Base-by-base conservation (phyloP, 2,888 invertebrate genomes). In the Himalopsyche tibetana region DNA sequence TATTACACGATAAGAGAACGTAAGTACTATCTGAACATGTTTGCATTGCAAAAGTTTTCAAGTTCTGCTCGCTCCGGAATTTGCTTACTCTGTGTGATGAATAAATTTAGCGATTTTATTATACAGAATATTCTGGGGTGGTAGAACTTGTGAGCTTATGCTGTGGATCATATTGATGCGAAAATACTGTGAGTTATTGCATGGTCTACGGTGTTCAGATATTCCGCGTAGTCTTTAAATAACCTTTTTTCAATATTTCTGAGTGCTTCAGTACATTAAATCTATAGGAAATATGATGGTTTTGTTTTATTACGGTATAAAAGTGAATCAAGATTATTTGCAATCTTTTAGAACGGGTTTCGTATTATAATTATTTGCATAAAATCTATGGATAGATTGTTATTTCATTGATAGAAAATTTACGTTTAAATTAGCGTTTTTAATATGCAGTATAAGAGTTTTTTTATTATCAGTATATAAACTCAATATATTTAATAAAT, bases 61-160 rank as follows among this genome's bases (percentile, higher is more conserved):
- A 63, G 63, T 19, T 63, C 63, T 63, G 63, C 63, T 28, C 11
- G n/a, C 19, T 63, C 11, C 63, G 19, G 28, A 19, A 63, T 63
- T n/a, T 63, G 63, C 19, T 63, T 63, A 63, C 63, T 63, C 63
- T 63, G 63, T 63, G 63, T 63, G 63, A 9, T 63, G 63, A 63
- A 63, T 63, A 63, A 63, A 63, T 63, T 63, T 63, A 63, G 63
- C 63, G 19, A 63, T 63, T 63, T 63, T 63, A 63, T 63, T 63
- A 63, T 63, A 4, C 19, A 28, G 63, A 19, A 63, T 63, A 63
- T 63, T 11, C 63, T 28, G 63, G 63, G 28, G 3, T 19, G 4
- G 63, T 63, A 15, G 63, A 19, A n/a, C 8, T 63, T 63, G 63
- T 28, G 63, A 63, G 63, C 19, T 63, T 63, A 63, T 63, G 63